Evolutionary conservation across 30 jellyfish, hydroid and myxozoan genomes (phyloP).

Genomic region (Aurelia sp.): DNA sequence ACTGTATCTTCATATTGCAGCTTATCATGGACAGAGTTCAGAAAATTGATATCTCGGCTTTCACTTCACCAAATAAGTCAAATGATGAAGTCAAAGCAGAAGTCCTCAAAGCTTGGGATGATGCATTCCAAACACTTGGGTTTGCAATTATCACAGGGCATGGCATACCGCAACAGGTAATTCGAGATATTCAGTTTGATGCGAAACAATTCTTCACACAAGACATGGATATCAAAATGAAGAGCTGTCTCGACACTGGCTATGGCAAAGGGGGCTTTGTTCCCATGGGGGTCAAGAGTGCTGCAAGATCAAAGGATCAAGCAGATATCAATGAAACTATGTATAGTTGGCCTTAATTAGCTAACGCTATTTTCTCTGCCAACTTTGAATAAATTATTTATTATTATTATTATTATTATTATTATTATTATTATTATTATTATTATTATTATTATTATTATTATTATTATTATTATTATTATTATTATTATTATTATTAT

Average conservation of each 20-base stretch:
- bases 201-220: conserved; percentile 35
- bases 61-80: background rate
- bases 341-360: no score
- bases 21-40: conserved; percentile 1
- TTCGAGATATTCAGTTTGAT: background rate
- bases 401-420: no score
- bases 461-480: no score
- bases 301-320: conserved; percentile 27
- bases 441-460: no score
- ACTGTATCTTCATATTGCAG: no score
- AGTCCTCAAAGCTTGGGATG: conserved; percentile 33
- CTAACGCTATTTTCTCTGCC: no score
- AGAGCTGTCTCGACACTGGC: conserved; percentile 27
- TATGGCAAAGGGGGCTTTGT: conserved; percentile 63
- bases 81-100: conserved; percentile 14
- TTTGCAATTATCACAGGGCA: conserved; percentile 53
- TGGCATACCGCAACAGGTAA: conserved; percentile 14
- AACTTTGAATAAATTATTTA: no score
- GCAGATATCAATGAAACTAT: background rate
- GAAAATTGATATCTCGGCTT: conserved; percentile 28
- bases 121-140: conserved; percentile 28
- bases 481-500: no score
- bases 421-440: no score
- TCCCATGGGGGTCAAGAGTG: conserved; percentile 58
- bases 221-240: conserved; percentile 24